Percentiles rank a stretch among this genome's conserved stretches.
phyloP scores from a whole-genome alignment of 2,888 invertebrate genomes.

The Nasonovia ribisnigri region DNA sequence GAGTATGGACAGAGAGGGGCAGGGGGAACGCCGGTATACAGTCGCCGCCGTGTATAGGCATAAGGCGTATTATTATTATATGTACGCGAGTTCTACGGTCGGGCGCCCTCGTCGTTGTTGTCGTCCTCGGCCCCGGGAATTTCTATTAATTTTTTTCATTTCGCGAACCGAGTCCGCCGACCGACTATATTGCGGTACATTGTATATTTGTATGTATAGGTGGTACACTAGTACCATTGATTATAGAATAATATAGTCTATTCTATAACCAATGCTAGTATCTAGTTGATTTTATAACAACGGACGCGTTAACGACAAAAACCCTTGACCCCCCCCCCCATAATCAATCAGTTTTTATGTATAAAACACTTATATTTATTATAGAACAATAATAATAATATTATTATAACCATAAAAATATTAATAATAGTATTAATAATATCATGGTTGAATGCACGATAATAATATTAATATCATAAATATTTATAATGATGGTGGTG shows the following conservation, averaged over 20 bases:
- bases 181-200: not conserved
- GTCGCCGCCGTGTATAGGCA: constrained; percentile 15
- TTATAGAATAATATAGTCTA: too few species aligned
- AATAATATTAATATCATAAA: not conserved
- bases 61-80: not conserved
- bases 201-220: not conserved
- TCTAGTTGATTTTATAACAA: not conserved
- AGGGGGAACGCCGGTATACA: not conserved
- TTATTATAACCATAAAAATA: not conserved
- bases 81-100: not conserved
- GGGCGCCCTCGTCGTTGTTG: not conserved
- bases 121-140: constrained; percentile 42
- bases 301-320: not conserved
- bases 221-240: not conserved
- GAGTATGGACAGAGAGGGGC: not conserved
- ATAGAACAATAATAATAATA: not conserved
- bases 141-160: not conserved
- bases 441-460: not conserved
- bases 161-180: not conserved
- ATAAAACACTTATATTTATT: not conserved
- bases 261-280: not conserved
- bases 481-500: not conserved
- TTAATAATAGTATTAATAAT: not conserved
- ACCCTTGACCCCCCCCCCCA: not conserved
- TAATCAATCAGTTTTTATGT: not conserved